Conservation (phyloP, 2,888 invertebrate genomes). For the Cheilosia vernalis region DNA sequence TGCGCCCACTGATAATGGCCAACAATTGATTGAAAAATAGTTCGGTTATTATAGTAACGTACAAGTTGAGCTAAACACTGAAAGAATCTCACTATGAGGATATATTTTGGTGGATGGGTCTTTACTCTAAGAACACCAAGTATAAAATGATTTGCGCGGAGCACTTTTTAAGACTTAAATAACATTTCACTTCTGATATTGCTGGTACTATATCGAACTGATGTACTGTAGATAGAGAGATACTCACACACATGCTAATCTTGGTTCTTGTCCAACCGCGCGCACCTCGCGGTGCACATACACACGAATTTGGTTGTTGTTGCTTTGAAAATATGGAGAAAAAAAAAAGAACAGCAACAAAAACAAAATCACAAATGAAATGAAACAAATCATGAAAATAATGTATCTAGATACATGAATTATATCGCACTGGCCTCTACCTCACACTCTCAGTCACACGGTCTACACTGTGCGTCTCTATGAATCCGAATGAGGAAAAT, state of each 20-base stretch:
- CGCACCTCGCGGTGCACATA: conserved; percentile 66
- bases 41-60: neutral
- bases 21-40: neutral
- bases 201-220: conserved; percentile 75
- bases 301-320: conserved; percentile 59
- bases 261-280: conserved; percentile 71
- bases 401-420: conserved; percentile 74
- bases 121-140: conserved; percentile 83
- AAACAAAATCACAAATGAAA: conserved; percentile 53
- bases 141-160: conserved; percentile 84
- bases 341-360: conserved; percentile 22
- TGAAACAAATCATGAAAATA: conserved; percentile 72
- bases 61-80: conserved; percentile 13
- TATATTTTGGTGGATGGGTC: conserved; percentile 77
- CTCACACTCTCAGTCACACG: conserved; percentile 41
- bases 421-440: conserved; percentile 51
- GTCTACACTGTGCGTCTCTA: conserved; percentile 42
- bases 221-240: conserved; percentile 73
- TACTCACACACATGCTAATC: conserved; percentile 72
- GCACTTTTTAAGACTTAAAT: conserved; percentile 83
- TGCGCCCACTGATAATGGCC: conserved; percentile 5
- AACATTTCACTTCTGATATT: conserved; percentile 80
- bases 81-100: conserved; percentile 44
- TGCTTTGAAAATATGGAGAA: conserved; percentile 39
- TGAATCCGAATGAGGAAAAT: conserved; percentile 67